These are phyloP conservation scores for Sinocyclocheilus anshuiensis DNA, from an alignment of 2,113 vertebrate species.

Conservation along the genomic window DNA sequence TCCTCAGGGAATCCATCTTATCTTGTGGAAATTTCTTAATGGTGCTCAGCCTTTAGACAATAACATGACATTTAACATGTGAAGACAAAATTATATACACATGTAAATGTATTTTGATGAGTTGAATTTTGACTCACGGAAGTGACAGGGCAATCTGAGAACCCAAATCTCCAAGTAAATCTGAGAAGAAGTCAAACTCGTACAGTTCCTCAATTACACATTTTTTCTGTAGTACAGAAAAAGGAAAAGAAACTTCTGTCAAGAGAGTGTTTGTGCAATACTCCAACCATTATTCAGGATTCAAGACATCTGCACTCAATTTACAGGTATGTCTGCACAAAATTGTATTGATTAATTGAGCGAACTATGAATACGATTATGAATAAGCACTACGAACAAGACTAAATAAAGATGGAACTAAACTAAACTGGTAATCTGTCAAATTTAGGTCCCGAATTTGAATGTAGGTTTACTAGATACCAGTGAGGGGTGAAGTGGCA, in stretches of 20 bases:
- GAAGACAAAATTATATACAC: slow-evolving; percentile 1
- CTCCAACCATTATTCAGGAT: not conserved
- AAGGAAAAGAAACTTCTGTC: not conserved
- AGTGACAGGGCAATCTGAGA: slow-evolving; percentile 74
- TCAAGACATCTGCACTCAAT: not conserved
- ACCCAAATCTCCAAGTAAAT: slow-evolving; percentile 71
- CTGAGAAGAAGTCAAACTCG: slow-evolving; percentile 69
- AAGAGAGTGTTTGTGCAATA: slow-evolving; percentile 8
- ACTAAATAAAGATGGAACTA: not conserved
- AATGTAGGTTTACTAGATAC: slow-evolving; percentile 54
- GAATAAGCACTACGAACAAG: not conserved
- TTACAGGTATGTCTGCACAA: not conserved
- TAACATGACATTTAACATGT: not conserved
- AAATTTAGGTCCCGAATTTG: not conserved
- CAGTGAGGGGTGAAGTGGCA: slow-evolving; percentile 73
- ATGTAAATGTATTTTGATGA: not conserved
- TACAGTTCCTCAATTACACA: slow-evolving; percentile 72
- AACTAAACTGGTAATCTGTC: not conserved
- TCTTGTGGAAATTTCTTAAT: slow-evolving; percentile 71
- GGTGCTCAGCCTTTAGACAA: slow-evolving; percentile 68
- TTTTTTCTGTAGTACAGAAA: slow-evolving; percentile 70
- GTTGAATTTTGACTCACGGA: slow-evolving; percentile 70
- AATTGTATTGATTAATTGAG: not conserved
- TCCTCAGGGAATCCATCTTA: slow-evolving; percentile 70
- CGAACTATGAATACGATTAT: not conserved